Base-by-base conservation (phyloP, 1,140 invertebrate species). In the Dreissena rostriformis region DNA sequence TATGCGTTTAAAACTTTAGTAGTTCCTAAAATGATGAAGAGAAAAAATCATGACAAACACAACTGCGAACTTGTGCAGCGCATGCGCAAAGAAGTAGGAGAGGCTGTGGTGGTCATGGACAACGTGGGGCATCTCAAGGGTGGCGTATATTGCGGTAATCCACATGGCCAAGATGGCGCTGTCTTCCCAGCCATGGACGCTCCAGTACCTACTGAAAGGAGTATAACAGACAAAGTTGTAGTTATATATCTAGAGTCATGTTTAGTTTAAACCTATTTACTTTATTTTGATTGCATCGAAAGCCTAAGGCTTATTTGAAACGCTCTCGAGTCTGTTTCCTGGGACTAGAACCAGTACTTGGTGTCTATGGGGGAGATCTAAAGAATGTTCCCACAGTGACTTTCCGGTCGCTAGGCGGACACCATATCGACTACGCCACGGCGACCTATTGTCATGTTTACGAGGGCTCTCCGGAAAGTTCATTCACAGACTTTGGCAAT, bases 61-160 rank as follows among this genome's bases (percentile, higher is more conserved):
- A 12, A 90, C 79, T 17, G 82, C 51, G 68, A 91, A 88, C 72
- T 91, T 91, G 83, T 91, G 90, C 2, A 88, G 26, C 19, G 80
- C 82, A 72, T 91, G 86, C 71, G 85, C 85, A 67, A 90, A 88
- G 77, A 89, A 91, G 63, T 85, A 81, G 22, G 86, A 86, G 70
- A 91, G 85, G 66, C 76, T 84, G 17, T 83, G 75, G 29, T 85
- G 77, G 74, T 88, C 84, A 79, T 90, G 86, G 15, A 89, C 87
- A n/a, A 79, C 57, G 78, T 89, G 89, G 5, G 90, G 90, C 28
- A 85, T 89, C 73, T 91, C 86, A n/a, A 90, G 70, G 53, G 84
- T 84, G 28, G 80, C 74, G 83, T 87, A 91, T 15, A 91, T 83
- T 17, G 88, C 61, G 10, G 84, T 77, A 11, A 91, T 49, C 74